These are phyloP conservation scores for Melanotaenia trifasciata DNA, from an alignment of 2,797 vertebrate genomes.

Conservation along the genomic window DNA sequence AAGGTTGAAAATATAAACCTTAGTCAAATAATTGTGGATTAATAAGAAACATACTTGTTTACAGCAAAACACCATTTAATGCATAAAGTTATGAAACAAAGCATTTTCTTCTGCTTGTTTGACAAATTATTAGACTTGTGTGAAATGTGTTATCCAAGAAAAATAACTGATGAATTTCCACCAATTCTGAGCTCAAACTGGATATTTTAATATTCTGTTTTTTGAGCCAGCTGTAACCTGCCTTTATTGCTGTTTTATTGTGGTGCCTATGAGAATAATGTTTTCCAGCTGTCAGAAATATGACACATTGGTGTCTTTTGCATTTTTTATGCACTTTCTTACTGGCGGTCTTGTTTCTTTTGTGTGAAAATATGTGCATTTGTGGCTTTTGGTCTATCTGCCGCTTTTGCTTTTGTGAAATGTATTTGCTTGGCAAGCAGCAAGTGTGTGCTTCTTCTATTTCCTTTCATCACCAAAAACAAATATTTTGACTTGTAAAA, in stretches of 20 bases:
- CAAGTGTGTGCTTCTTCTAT: not conserved
- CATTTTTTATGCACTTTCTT: conserved; percentile 11
- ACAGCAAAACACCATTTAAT: conserved; percentile 14
- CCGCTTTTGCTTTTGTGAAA: not conserved
- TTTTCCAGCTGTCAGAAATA: conserved; percentile 9
- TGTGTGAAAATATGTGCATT: conserved; percentile 1
- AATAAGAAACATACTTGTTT: conserved; percentile 25
- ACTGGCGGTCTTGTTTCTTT: not conserved
- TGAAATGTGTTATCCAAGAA: conserved; percentile 38
- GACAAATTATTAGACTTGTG: conserved; percentile 14
- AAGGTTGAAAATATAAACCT: conserved; percentile 24
- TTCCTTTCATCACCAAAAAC: not conserved
- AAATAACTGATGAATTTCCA: conserved; percentile 50
- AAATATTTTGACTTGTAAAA: not conserved
- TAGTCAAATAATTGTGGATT: conserved; percentile 39
- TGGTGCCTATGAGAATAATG: conserved; percentile 16
- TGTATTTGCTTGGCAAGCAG: not conserved
- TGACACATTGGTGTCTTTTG: conserved; percentile 20
- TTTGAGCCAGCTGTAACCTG: conserved; percentile 54
- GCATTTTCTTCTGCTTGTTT: conserved; percentile 49
- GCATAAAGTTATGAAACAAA: conserved; percentile 18
- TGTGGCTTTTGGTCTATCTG: not conserved
- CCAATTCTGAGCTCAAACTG: conserved; percentile 41
- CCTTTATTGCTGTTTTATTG: conserved; percentile 49
- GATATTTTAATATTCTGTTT: conserved; percentile 48